Base-by-base conservation (phyloP, 2,888 invertebrate genomes). In the Mesodorylaimus sp. region DNA sequence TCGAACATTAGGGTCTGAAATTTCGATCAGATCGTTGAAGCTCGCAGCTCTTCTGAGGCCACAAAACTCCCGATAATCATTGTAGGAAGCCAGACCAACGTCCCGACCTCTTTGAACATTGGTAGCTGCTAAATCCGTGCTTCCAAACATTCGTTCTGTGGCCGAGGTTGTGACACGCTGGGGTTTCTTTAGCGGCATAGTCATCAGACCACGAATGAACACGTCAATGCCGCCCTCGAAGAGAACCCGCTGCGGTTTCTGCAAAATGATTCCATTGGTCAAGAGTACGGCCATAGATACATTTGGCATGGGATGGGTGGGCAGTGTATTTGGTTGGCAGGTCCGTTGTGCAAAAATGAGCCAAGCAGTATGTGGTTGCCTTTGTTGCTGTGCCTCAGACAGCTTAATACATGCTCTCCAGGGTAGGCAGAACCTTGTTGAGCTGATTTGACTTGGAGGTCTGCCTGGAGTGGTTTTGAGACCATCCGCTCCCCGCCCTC, bases 181-280 rank as follows among this genome's bases (percentile, higher is more conserved):
- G 46, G 55, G 55, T 19, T 62, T 62, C 55, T 95, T 95, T 0
- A 88, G 87, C 0, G 91, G 79, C 1, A 80, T 77, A 1, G 76
- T 78, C 63, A 83, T 83, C 71, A 95, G 76, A 29, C 95, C 97
- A 58, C 95, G 75, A 49, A 97, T 67, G 27, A 97, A 68, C 0
- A 95, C 95, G 73, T 97, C 97, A 1, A 88, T 81, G 21, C 89
- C 97, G 32, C 89, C 93, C 72, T 95, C 91, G 46, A 95, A 88
- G 1, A 91, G 67, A 54, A 91, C 74, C 81, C 89, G 91, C 0
- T 95, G 93, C 0, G 93, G 78, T 69, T 97, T 95, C 70, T n/a
- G n/a, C n/a, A n/a, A n/a, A n/a, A n/a, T n/a, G n/a, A n/a, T n/a
- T n/a, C n/a, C n/a, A n/a, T n/a, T n/a, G n/a, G n/a, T n/a, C n/a